Evolutionary conservation across 2,888 invertebrate genomes (phyloP).

Genomic region (Athalia cordata): DNA sequence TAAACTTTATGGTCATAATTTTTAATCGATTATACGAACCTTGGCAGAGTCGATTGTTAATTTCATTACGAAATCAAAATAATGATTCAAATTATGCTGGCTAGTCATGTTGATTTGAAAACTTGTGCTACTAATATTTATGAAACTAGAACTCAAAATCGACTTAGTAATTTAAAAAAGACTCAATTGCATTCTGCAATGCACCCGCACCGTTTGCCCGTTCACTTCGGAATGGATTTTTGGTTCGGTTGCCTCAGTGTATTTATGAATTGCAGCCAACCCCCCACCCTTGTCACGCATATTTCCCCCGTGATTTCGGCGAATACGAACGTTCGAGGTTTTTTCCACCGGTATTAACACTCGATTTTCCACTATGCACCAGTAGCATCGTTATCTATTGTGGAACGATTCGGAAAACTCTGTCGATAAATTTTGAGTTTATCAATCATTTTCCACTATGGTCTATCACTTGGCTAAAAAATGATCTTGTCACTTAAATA

Average conservation of each 20-base stretch:
- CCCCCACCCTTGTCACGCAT: slow-evolving; percentile 49
- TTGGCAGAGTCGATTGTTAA: slow-evolving; percentile 64
- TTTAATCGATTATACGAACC: slow-evolving; percentile 52
- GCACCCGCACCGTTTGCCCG: slow-evolving; percentile 28
- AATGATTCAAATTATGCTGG: slow-evolving; percentile 58
- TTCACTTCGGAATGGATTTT: slow-evolving; percentile 51
- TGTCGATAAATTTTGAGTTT: not conserved
- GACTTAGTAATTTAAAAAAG: not conserved
- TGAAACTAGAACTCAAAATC: no score
- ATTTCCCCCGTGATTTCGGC: slow-evolving; percentile 27
- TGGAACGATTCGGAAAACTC: not conserved
- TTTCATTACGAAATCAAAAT: slow-evolving; percentile 63
- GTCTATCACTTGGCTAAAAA: no score
- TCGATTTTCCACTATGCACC: slow-evolving; percentile 25
- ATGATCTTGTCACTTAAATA: no score
- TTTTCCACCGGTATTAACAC: slow-evolving; percentile 38
- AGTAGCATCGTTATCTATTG: not conserved
- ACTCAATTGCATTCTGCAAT: slow-evolving; percentile 11
- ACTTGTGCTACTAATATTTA: not conserved
- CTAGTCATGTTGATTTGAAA: slow-evolving; percentile 54
- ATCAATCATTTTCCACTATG: no score
- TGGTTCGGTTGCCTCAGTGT: slow-evolving; percentile 51
- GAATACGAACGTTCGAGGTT: slow-evolving; percentile 30
- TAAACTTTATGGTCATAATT: not conserved
- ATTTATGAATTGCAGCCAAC: slow-evolving; percentile 54